phyloP scores from a whole-genome alignment of 2,113 vertebrate species.

The Galbula dea region DNA sequence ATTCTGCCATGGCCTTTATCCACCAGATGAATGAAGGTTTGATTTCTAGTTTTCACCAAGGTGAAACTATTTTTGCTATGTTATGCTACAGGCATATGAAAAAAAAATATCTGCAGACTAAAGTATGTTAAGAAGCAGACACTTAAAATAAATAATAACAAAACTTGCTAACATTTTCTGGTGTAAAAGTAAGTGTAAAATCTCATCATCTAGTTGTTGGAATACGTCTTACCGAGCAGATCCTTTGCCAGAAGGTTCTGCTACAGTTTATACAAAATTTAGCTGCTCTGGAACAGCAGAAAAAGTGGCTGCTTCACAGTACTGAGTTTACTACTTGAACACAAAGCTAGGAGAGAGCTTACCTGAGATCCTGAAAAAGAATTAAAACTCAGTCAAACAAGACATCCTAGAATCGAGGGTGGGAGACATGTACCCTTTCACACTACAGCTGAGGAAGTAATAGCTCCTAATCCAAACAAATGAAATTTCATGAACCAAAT shows the following conservation, averaged over 20 bases:
- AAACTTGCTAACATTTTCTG: background rate
- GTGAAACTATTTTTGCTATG: background rate
- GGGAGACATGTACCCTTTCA: background rate
- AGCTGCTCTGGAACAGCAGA: background rate
- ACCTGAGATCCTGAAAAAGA: background rate
- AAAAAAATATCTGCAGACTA: background rate
- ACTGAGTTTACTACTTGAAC: background rate
- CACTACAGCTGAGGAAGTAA: background rate
- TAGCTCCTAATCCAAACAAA: background rate
- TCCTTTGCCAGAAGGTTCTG: background rate
- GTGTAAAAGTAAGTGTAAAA: background rate
- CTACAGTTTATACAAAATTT: background rate
- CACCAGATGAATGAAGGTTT: background rate
- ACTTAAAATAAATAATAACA: background rate
- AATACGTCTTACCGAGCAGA: background rate
- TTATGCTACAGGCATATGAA: background rate
- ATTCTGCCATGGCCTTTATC: background rate
- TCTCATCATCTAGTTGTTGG: background rate
- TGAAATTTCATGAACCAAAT: background rate
- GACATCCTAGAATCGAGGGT: background rate
- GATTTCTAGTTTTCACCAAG: background rate
- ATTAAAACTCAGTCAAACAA: background rate
- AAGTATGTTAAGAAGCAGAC: background rate
- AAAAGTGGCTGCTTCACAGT: background rate
- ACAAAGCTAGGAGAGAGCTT: background rate